Evolutionary conservation across 2,888 invertebrate genomes (phyloP).

Genomic region (Chirona hameri): DNA sequence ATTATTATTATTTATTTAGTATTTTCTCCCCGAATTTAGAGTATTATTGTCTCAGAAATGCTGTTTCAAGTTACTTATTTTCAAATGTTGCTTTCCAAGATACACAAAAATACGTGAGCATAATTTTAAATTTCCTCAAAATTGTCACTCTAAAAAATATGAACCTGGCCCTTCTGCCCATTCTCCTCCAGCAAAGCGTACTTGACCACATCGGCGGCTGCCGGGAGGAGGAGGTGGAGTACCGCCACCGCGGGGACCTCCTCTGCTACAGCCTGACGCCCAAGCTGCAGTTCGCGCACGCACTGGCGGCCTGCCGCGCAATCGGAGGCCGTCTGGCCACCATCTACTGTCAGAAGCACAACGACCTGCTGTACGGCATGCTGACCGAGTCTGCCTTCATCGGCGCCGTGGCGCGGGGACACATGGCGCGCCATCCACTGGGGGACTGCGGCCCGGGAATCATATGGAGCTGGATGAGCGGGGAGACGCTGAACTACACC

Average conservation of each 20-base stretch:
- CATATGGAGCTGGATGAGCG: background rate
- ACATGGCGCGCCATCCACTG: background rate
- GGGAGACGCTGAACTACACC: background rate
- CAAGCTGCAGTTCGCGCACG: background rate
- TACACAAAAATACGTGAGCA: no score
- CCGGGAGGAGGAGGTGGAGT: background rate
- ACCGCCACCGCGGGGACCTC: background rate
- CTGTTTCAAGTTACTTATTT: no score
- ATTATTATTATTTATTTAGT: no score
- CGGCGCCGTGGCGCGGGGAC: background rate
- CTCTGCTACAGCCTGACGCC: constrained; percentile 2
- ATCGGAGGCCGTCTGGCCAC: background rate
- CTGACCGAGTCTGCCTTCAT: background rate
- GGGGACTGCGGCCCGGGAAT: background rate
- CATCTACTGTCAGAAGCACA: background rate
- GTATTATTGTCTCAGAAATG: no score
- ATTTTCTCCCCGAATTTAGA: no score
- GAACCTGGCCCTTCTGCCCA: no score
- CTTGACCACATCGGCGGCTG: background rate
- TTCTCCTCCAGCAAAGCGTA: no score
- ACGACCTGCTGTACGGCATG: background rate
- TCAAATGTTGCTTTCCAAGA: no score
- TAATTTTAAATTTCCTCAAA: no score
- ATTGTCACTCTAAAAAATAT: no score
- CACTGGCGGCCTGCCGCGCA: background rate